phyloP scores from a whole-genome alignment of 2,888 invertebrate species.

The Nebria brevicollis region DNA sequence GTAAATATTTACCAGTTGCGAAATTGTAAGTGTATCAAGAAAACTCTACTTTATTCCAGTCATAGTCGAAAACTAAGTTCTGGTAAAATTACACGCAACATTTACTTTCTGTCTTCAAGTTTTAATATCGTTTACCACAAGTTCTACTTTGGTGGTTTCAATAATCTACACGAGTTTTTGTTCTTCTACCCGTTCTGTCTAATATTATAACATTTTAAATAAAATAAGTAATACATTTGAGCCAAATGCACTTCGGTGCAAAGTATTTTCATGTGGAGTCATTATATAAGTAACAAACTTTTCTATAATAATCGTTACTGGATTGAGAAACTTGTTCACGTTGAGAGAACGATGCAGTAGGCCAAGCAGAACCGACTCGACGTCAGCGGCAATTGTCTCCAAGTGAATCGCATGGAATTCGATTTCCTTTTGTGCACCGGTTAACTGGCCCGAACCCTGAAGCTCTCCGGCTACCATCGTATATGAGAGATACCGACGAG shows the following conservation, averaged over 20 bases:
- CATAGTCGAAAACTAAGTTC: neutral
- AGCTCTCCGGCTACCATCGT: neutral
- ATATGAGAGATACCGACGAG: conserved; percentile 3
- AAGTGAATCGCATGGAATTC: conserved; percentile 45
- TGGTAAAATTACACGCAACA: conserved; percentile 1
- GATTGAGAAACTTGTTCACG: conserved; percentile 40
- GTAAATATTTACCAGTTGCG: neutral
- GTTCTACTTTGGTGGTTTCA: neutral
- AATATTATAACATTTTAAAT: conserved; percentile 44
- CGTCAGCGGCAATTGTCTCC: conserved; percentile 46
- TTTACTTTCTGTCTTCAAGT: neutral
- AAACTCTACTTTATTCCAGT: neutral
- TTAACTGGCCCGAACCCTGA: conserved; percentile 9
- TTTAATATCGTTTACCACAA: neutral
- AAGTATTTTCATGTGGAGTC: conserved; percentile 37
- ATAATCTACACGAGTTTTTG: neutral
- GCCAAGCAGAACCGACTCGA: conserved; percentile 33
- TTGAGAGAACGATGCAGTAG: conserved; percentile 2
- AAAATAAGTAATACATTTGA: conserved; percentile 31
- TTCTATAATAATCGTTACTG: conserved; percentile 46
- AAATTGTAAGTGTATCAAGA: neutral
- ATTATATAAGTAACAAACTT: conserved; percentile 47
- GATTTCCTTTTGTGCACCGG: conserved; percentile 37
- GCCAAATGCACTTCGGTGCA: conserved; percentile 26
- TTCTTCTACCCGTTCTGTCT: conserved; percentile 17